Conservation (phyloP, 2,888 invertebrate genomes). For the Oasisia sp. region DNA sequence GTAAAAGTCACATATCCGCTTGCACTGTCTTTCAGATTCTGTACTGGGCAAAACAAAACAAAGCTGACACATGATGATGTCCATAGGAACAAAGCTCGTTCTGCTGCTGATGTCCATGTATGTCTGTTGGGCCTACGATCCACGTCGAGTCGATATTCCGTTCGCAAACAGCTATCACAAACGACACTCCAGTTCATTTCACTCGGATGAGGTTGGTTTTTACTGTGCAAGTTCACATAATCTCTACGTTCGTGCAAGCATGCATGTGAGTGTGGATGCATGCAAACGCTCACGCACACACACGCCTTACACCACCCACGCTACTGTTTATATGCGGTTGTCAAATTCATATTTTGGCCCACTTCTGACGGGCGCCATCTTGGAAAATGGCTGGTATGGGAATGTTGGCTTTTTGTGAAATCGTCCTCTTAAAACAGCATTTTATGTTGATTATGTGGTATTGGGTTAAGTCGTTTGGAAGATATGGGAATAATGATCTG, state of each 20-base stretch:
- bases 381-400: too few species aligned
- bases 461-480: too few species aligned
- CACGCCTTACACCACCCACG: too few species aligned
- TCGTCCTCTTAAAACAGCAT: too few species aligned
- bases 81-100: not conserved
- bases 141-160: not conserved
- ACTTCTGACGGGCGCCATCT: too few species aligned
- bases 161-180: not conserved
- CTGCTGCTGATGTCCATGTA: not conserved
- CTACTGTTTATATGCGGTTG: too few species aligned
- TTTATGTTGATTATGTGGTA: too few species aligned
- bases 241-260: not conserved
- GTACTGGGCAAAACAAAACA: not conserved
- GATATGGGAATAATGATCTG: too few species aligned
- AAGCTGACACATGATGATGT: not conserved
- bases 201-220: not conserved
- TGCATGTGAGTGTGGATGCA: not conserved
- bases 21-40: not conserved
- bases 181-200: not conserved
- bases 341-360: too few species aligned
- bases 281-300: too few species aligned
- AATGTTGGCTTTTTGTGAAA: too few species aligned
- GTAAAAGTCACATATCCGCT: not conserved
- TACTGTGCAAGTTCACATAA: not conserved
- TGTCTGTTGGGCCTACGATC: conserved; percentile 4